A percentile compares a stretch with the other conserved stretches of the same genome.
Conservation (phyloP, 2,113 vertebrate genomes). For the Typhlomys cinereus region DNA sequence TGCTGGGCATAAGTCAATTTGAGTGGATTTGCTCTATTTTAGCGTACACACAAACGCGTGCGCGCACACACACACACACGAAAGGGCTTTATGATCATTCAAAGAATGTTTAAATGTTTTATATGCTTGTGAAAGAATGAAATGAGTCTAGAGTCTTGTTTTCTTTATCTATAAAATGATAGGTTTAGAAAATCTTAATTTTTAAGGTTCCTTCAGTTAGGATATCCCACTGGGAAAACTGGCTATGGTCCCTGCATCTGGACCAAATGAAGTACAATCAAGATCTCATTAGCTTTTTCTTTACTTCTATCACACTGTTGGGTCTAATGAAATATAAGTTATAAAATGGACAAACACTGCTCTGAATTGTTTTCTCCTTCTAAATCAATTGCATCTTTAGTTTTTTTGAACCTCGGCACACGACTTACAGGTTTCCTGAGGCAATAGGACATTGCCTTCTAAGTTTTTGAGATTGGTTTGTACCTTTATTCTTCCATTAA, state of each 20-base stretch:
- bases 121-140: slow-evolving; percentile 14
- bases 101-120: slow-evolving; percentile 26
- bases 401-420: no score
- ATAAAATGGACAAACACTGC: slow-evolving; percentile 23
- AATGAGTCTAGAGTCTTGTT: neutral
- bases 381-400: neutral
- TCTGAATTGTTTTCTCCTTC: neutral
- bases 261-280: neutral
- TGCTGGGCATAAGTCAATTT: slow-evolving; percentile 6
- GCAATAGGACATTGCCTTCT: no score
- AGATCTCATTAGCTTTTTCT: neutral
- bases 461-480: no score
- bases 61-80: no score
- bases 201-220: neutral
- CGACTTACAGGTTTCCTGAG: no score
- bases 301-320: neutral
- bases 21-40: neutral
- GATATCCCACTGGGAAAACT: neutral
- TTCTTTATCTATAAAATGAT: slow-evolving; percentile 49
- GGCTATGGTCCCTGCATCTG: neutral
- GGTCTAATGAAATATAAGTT: slow-evolving; percentile 31
- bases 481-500: no score
- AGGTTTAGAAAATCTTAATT: neutral
- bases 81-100: slow-evolving; percentile 12
- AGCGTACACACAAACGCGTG: no score